Evolutionary conservation across 2,888 invertebrate genomes (phyloP), one percentile per base, ranked within the genome.

Genomic region (Aquatica leii): DNA sequence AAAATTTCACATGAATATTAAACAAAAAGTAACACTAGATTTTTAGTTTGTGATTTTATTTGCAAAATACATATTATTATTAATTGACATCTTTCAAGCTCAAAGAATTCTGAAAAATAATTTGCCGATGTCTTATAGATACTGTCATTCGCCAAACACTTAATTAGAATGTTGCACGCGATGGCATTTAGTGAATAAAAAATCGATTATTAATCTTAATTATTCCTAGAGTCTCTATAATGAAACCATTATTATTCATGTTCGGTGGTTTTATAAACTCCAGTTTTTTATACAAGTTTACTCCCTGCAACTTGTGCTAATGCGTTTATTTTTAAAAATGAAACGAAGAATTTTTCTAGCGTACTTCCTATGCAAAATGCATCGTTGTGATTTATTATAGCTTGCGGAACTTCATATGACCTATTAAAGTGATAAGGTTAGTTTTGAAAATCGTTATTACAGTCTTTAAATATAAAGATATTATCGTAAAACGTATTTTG

Each of bases 361-460:
- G 34, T 48, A 31, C 48, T 12, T 31, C 14, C n/a, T 14, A 35
- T 31, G 41, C 41, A 43, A 55, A 31, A 20, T 34, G 11, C 49
- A 49, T 34, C 49, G 9, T 37, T 20, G 35, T 15, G 21, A 49
- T 49, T 37, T 21, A 40, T 21, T 15, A 37, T 57, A 40, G 49
- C 37, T 37, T 57, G 49, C 57, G 49, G 49, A 49, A 57, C 37
- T 48, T 18, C 48, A 40, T 37, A 37, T 48, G 14, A 57, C 35
- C 46, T 34, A 21, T 37, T 57, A 49, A 48, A 17, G 8, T 9
- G 46, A 46, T 46, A 46, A 46, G 21, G 46, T 46, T 46, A 46
- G 15, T 18, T 46, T 46, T 11, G 11, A 18, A 46, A 24, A 24
- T 24, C 6, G 2, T 24, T 24, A 24, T 24, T 24, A 24, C 24